Conservation (phyloP, 2,888 invertebrate species). For the Acleris laterana region DNA sequence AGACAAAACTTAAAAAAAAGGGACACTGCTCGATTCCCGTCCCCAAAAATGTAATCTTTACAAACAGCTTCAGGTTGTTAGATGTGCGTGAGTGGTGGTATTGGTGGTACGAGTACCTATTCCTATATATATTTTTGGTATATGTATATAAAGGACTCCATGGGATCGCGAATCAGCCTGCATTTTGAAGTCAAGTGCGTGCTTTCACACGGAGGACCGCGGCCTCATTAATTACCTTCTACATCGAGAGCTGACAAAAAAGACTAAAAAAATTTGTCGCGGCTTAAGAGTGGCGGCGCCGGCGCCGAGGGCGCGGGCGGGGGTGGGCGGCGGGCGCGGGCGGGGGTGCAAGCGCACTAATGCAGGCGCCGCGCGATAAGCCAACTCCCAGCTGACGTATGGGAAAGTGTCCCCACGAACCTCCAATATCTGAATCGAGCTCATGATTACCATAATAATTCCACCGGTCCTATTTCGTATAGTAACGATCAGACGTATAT, state of each 20-base stretch:
- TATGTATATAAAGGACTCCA: not conserved
- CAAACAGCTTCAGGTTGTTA: too few species aligned
- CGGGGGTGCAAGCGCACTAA: constrained; percentile 44
- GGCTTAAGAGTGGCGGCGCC: constrained; percentile 79
- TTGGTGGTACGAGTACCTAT: too few species aligned
- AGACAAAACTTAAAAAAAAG: too few species aligned
- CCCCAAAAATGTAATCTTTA: too few species aligned
- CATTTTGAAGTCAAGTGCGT: constrained; percentile 42
- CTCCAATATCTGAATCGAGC: constrained; percentile 41
- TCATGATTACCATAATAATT: constrained; percentile 51
- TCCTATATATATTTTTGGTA: too few species aligned
- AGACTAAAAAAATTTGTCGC: constrained; percentile 64
- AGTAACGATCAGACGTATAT: constrained; percentile 29
- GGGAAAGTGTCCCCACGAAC: constrained; percentile 62
- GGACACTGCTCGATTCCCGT: too few species aligned
- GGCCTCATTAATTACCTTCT: constrained; percentile 78
- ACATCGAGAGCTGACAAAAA: constrained; percentile 65
- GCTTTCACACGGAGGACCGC: constrained; percentile 58
- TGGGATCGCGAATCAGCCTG: constrained; percentile 54
- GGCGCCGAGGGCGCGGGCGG: constrained; percentile 43
- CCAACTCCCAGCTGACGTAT: constrained; percentile 48
- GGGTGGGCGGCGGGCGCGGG: constrained; percentile 28
- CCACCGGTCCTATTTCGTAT: constrained; percentile 34
- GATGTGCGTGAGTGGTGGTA: too few species aligned
- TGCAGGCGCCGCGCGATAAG: constrained; percentile 67